phyloP scores from a whole-genome alignment of 2,888 invertebrate species.

The Drosophila siamana region DNA sequence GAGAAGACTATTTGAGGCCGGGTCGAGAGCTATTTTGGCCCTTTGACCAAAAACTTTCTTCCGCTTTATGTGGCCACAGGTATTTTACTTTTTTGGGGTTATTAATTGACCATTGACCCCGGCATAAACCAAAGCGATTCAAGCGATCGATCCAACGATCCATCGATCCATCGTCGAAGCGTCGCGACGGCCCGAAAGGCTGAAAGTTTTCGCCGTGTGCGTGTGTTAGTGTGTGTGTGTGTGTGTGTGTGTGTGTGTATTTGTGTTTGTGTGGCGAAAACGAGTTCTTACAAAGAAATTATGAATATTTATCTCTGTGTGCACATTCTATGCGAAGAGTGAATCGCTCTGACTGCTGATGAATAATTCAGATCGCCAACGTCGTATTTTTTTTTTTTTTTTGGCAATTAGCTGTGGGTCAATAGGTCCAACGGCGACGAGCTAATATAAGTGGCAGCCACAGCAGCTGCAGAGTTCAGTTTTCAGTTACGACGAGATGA shows the following conservation, averaged over 20 bases:
- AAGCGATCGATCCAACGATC: slow-evolving; percentile 25
- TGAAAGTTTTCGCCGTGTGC: slow-evolving; percentile 30
- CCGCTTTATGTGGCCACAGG: slow-evolving; percentile 29
- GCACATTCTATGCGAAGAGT: slow-evolving; percentile 11
- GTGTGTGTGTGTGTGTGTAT: too few species aligned
- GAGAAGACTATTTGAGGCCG: not conserved
- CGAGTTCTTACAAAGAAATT: slow-evolving; percentile 53
- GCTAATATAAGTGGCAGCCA: slow-evolving; percentile 76
- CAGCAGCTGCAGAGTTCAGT: slow-evolving; percentile 44
- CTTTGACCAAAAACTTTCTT: slow-evolving; percentile 55
- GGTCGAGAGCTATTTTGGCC: slow-evolving; percentile 29
- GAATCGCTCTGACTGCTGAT: slow-evolving; percentile 39
- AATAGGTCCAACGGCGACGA: slow-evolving; percentile 59
- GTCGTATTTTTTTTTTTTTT: slow-evolving; percentile 3
- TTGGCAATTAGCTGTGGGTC: slow-evolving; percentile 73
- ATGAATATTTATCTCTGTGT: slow-evolving; percentile 36
- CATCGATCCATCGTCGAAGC: slow-evolving; percentile 33
- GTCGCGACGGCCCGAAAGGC: slow-evolving; percentile 26
- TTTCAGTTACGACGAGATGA: slow-evolving; percentile 60
- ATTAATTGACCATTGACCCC: slow-evolving; percentile 69
- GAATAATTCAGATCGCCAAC: slow-evolving; percentile 66
- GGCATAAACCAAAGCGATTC: not conserved
- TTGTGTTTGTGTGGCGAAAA: slow-evolving; percentile 48
- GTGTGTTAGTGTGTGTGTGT: not conserved
- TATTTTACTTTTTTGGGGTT: slow-evolving; percentile 46